A percentile compares a stretch with the other conserved stretches of the same genome.
These are phyloP conservation scores for Nibea coibor DNA, from an alignment of 2,113 vertebrate genomes.

Conservation along the genomic window DNA sequence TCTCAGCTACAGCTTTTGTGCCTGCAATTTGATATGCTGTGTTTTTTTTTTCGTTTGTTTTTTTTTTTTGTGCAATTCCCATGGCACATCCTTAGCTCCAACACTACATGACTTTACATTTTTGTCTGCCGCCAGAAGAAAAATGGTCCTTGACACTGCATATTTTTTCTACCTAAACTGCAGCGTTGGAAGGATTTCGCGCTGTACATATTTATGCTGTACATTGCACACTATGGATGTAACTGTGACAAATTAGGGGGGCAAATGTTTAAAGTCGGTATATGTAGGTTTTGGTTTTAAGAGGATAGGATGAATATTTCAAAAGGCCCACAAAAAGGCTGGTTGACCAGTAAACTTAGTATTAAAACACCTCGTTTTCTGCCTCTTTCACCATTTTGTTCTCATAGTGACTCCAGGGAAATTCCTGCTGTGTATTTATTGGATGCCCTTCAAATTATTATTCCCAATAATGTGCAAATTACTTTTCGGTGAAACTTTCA, in stretches of 20 bases:
- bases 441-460: constrained; percentile 21
- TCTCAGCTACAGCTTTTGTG: constrained; percentile 56
- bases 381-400: constrained; percentile 8
- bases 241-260: constrained; percentile 64
- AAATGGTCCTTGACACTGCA: constrained; percentile 72
- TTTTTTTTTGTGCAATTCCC: constrained; percentile 63
- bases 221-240: constrained; percentile 40
- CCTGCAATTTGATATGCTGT: constrained; percentile 65
- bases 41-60: constrained; percentile 63
- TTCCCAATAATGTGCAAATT: constrained; percentile 43
- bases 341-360: constrained; percentile 27
- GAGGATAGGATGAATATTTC: constrained; percentile 18
- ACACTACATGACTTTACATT: constrained; percentile 54
- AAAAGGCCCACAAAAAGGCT: constrained; percentile 12
- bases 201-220: constrained; percentile 62
- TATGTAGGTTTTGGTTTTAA: constrained; percentile 26
- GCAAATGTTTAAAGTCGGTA: constrained; percentile 3
- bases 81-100: constrained; percentile 47
- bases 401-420: constrained; percentile 17
- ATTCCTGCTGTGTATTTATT: constrained; percentile 19
- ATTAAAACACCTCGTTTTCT: constrained; percentile 9
- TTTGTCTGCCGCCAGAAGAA: constrained; percentile 53
- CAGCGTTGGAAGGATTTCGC: constrained; percentile 48
- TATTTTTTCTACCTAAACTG: constrained; percentile 65
- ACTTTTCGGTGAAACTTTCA: constrained; percentile 22